Percentiles rank a stretch among this genome's conserved stretches.
phyloP scores from a whole-genome alignment of 2,113 vertebrate genomes.

The Xerus inauris region DNA sequence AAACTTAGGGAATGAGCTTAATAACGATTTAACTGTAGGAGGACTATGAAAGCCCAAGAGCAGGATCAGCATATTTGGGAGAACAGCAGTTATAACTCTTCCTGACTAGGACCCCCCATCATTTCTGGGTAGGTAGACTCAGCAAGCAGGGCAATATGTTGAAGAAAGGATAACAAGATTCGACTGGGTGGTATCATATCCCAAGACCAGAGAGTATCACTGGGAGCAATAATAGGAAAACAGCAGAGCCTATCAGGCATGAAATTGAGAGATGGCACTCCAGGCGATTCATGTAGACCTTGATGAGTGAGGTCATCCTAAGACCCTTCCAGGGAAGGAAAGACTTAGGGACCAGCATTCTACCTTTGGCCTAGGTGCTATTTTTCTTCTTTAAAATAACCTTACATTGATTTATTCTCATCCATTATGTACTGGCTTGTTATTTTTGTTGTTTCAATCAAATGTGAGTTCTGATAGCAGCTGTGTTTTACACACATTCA shows the following conservation, averaged over 20 bases:
- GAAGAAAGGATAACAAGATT: neutral
- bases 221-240: neutral
- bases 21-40: neutral
- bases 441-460: neutral
- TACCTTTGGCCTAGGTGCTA: neutral
- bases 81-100: neutral
- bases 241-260: neutral
- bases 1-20: neutral
- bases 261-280: neutral
- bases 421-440: neutral
- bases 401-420: neutral
- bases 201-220: neutral
- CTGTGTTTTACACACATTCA: neutral
- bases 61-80: neutral
- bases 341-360: neutral
- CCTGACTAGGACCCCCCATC: too few species aligned
- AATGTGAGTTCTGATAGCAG: neutral
- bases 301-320: neutral
- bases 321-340: neutral
- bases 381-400: slow-evolving; percentile 6
- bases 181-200: neutral
- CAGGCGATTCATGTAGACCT: neutral
- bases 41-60: neutral
- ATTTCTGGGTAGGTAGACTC: neutral
- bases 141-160: neutral